Evolutionary conservation across 2,888 invertebrate genomes (phyloP), one percentile per base, ranked within the genome.

Genomic region (Cancer borealis): DNA sequence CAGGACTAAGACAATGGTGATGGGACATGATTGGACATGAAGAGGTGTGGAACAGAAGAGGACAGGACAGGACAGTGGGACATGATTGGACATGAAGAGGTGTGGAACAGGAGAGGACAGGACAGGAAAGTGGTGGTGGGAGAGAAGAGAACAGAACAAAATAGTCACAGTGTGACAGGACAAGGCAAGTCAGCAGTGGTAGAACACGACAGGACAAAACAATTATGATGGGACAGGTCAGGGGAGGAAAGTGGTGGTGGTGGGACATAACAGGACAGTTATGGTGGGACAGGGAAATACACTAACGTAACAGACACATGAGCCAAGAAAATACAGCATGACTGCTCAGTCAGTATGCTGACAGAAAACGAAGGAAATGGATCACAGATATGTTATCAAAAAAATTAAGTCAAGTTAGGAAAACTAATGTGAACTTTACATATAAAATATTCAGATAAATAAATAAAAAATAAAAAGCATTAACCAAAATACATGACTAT

Each of bases 271-370:
- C 21, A 45, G 79, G 30, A 84, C 79, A 91, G 91, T 6, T 5
- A n/a, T 66, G 66, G 17, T 2, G 21, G 90, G 90, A 84, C 84
- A 84, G 84, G 84, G 8, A 84, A 39, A 84, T 84, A 84, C 84
- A 84, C 84, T 84, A 84, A 84, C 39, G 84, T 84, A 39, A 84
- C 84, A 84, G 84, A 84, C 84, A 84, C 84, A 84, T 84, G 84
- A 84, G 84, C 84, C 84, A 84, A 84, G 84, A 84, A 84, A 84
- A 84, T 14, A 30, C 39, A 39, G 30, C 84, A 30, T 39, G 30
- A 39, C 84, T 84, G 84, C 84, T 84, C 84, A 39, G 84, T 84
- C 84, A 84, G 39, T 39, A 30, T 84, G 84, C 39, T 84, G 84
- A 84, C 30, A 30, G 12, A 12, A 84, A 84, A 30, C 84, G 39